These are phyloP conservation scores for Eonycteris spelaea DNA, from an alignment of 2,113 vertebrate species.

Conservation along the genomic window DNA sequence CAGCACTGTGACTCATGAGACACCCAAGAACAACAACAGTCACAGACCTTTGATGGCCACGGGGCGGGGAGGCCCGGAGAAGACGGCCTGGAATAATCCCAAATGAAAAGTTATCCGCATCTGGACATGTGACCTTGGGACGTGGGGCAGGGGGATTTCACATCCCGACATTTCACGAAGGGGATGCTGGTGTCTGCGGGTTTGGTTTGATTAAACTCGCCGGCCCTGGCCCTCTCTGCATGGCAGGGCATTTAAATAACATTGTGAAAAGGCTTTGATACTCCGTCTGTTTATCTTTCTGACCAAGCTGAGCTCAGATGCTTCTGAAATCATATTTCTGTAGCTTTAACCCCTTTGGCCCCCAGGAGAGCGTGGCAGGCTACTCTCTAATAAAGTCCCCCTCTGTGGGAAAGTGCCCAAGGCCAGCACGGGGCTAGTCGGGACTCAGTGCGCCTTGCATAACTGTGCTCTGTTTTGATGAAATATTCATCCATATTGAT, in stretches of 20 bases:
- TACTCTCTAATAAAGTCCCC: conserved; percentile 33
- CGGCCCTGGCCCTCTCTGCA: conserved; percentile 1
- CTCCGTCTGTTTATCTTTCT: conserved; percentile 69
- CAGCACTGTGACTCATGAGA: rapidly evolving
- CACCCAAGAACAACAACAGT: rapidly evolving
- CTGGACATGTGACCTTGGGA: neutral
- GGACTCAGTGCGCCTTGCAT: neutral
- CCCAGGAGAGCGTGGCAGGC: neutral
- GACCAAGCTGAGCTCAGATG: conserved; percentile 64
- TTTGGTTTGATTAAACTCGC: neutral
- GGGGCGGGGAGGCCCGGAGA: neutral
- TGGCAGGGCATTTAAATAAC: neutral
- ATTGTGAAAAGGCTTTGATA: conserved; percentile 54
- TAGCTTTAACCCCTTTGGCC: conserved; percentile 71
- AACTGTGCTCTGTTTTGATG: neutral
- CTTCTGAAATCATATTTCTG: conserved; percentile 69
- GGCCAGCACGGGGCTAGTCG: conserved; percentile 23
- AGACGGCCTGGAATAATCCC: neutral
- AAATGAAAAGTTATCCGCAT: conserved; percentile 30
- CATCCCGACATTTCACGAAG: neutral
- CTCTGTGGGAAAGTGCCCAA: conserved; percentile 6
- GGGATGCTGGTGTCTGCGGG: neutral
- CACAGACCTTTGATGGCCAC: neutral
- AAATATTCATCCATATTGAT: conserved; percentile 60
- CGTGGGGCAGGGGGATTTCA: neutral